Percentiles rank a stretch among this genome's conserved stretches.
Evolutionary conservation across 1,140 invertebrate genomes (phyloP).

Genomic region (Scaptomyza montana): DNA sequence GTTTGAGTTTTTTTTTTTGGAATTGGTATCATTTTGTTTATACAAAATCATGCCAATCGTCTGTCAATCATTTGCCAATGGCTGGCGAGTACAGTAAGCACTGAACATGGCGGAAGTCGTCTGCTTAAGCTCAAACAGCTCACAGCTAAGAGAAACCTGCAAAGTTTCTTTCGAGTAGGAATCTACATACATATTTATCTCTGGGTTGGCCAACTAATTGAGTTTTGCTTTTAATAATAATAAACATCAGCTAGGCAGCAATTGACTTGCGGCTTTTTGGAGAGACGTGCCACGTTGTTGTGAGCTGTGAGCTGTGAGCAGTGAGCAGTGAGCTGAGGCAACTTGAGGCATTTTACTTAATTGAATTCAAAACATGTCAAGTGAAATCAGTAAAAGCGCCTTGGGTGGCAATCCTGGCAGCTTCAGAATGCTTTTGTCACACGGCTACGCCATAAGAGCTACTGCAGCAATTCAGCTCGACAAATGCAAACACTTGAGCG

Average conservation of each 20-base stretch:
- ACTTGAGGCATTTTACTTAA: constrained; percentile 55
- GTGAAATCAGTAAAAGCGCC: constrained; percentile 62
- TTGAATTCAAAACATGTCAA: constrained; percentile 81
- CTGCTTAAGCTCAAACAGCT: constrained; percentile 73
- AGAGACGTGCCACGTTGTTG: constrained; percentile 18
- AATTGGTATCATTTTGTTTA: constrained; percentile 61
- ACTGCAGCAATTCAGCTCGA: constrained; percentile 45
- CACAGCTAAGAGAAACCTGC: constrained; percentile 9
- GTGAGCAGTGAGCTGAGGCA: constrained; percentile 26
- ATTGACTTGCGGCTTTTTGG: constrained; percentile 30
- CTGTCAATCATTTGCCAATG: constrained; percentile 82
- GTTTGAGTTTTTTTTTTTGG: constrained; percentile 53
- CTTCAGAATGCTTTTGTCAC: constrained; percentile 46
- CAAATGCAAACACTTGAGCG: constrained; percentile 65
- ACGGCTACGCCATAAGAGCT: constrained; percentile 28
- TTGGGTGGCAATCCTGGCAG: constrained; percentile 61
- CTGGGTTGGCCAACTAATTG: constrained; percentile 64
- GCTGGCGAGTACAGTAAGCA: constrained; percentile 23
- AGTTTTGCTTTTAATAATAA: constrained; percentile 74
- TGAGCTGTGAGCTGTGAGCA: background rate
- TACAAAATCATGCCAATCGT: constrained; percentile 82
- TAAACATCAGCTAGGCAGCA: constrained; percentile 59
- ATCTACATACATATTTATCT: background rate
- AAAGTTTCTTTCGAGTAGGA: constrained; percentile 2
- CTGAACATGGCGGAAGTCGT: constrained; percentile 77